Evolutionary conservation across 2,888 invertebrate genomes (phyloP), one percentile per base, ranked within the genome.

Genomic region (Euzetes globulus): DNA sequence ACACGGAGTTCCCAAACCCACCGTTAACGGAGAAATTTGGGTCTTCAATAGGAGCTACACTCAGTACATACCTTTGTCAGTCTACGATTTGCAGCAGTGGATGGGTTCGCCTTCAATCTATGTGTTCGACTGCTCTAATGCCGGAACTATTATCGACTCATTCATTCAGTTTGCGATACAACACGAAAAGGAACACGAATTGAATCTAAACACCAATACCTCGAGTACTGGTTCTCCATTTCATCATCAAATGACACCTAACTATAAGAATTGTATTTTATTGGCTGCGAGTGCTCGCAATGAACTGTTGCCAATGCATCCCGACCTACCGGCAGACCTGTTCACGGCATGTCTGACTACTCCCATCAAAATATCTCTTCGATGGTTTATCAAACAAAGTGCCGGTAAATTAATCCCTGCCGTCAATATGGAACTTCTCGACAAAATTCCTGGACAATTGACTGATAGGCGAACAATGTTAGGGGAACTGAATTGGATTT

Each of bases 401-500:
- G 90, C 90, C 73, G 87, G 90, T 41, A 89, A 90, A 81, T 86
- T 94, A 80, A 90, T 93, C 78, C 91, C 93, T 73, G 88, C 88
- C 78, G 87, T 94, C 78, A 89, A 90, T 19, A 84, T 90, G 80
- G 95, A 95, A 63, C 86, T 92, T 78, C 90, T 96, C 75, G 96
- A 97, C 82, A 94, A 93, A 84, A 94, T 99, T 80, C 98, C 98
- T 9, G 99, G 99, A 1, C 91, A 91, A 82, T 87, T 96, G 79
- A 91, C 91, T 79, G 97, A 98, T 85, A 87, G 97, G 25, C 87
- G 95, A 80, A 97, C 99, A 37, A 94, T 98, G 92, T 87, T 98
- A 78, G 99, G 99, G 70, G 98, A 99, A 85, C 86, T 99, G 76
- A 99, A 99, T 86, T 99, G 99, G 99, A 97, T 99, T 82, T 99